Evolutionary conservation across 2,113 vertebrate genomes (phyloP).

Genomic region (Xyrauchen texanus): DNA sequence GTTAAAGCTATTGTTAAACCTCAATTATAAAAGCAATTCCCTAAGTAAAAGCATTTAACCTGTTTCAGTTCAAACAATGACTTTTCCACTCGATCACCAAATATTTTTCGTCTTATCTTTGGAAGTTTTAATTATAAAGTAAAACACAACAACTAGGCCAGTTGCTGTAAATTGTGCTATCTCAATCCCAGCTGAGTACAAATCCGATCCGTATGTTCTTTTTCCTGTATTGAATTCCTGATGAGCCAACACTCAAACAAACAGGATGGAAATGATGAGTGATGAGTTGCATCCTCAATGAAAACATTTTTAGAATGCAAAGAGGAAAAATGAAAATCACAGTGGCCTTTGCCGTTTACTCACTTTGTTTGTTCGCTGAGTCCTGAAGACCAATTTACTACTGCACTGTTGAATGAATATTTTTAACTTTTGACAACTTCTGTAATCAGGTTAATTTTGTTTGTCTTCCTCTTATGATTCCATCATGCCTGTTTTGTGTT

Average conservation of each 20-base stretch:
- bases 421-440: not conserved
- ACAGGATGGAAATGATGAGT: slow-evolving; percentile 79
- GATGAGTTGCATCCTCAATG: slow-evolving; percentile 77
- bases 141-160: too few relatives aligned
- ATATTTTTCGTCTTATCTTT: too few relatives aligned
- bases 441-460: slow-evolving; percentile 58
- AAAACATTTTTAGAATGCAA: slow-evolving; percentile 60
- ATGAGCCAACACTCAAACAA: slow-evolving; percentile 72
- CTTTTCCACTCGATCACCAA: too few relatives aligned
- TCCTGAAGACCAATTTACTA: slow-evolving; percentile 13
- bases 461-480: slow-evolving; percentile 63
- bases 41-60: too few relatives aligned
- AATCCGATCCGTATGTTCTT: too few relatives aligned
- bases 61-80: too few relatives aligned
- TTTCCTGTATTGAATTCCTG: slow-evolving; percentile 66
- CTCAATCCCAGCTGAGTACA: too few relatives aligned
- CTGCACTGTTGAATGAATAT: slow-evolving; percentile 1
- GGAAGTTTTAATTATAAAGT: too few relatives aligned
- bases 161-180: too few relatives aligned
- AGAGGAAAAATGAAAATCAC: slow-evolving; percentile 43
- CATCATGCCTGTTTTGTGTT: slow-evolving; percentile 58
- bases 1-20: too few relatives aligned
- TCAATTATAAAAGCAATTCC: too few relatives aligned
- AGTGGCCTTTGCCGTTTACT: not conserved
- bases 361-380: not conserved